These are phyloP conservation scores for Darevskia mixta DNA, from an alignment of 2,797 vertebrate genomes.

Conservation along the genomic window DNA sequence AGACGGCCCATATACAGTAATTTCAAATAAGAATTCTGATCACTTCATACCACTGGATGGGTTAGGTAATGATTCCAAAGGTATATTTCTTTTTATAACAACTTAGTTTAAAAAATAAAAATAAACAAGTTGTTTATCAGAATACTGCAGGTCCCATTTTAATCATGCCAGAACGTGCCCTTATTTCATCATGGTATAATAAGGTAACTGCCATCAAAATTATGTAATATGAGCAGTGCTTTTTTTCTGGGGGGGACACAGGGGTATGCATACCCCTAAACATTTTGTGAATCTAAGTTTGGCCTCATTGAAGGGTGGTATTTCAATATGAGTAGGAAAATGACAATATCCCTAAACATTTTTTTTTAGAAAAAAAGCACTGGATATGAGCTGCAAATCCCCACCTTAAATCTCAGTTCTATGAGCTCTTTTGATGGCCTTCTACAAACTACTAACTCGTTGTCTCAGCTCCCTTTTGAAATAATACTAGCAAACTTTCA, in stretches of 20 bases:
- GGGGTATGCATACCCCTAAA: too few species aligned
- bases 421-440: not conserved
- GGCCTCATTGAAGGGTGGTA: too few species aligned
- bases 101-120: not conserved
- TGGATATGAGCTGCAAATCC: not conserved
- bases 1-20: conserved; percentile 75
- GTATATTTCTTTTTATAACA: conserved; percentile 71
- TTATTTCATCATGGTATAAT: not conserved
- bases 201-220: not conserved
- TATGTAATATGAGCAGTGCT: not conserved
- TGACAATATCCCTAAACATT: too few species aligned
- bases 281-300: too few species aligned
- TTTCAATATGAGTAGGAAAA: too few species aligned
- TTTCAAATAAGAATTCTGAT: conserved; percentile 81
- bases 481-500: not conserved
- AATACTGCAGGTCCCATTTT: not conserved
- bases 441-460: not conserved
- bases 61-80: conserved; percentile 83
- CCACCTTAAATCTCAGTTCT: not conserved
- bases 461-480: not conserved
- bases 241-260: too few species aligned
- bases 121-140: not conserved
- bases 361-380: too few species aligned
- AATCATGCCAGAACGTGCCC: not conserved
- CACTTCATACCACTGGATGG: conserved; percentile 81